phyloP scores from a whole-genome alignment of 1,140 invertebrate genomes.

The Drosophila athabasca region DNA sequence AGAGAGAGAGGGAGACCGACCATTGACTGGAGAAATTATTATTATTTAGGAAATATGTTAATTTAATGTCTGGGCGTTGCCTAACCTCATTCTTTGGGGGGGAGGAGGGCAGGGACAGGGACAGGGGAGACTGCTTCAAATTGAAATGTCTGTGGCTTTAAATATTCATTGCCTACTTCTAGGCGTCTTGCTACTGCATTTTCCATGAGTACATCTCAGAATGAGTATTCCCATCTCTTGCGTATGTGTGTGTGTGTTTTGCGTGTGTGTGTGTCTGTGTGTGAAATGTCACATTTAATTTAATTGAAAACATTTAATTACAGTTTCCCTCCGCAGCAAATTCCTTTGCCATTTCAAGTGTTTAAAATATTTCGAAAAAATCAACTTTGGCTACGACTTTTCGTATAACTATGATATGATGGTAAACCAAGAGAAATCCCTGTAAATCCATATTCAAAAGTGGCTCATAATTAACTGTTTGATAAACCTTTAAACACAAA shows the following conservation, averaged over 20 bases:
- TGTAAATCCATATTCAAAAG: constrained; percentile 25
- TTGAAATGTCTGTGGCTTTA: constrained; percentile 70
- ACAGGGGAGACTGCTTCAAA: constrained; percentile 27
- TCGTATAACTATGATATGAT: too few relatives aligned
- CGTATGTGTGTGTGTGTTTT: constrained; percentile 17
- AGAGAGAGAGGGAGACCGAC: neutral
- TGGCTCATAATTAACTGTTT: constrained; percentile 11
- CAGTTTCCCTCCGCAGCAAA: constrained; percentile 6
- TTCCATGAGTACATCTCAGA: constrained; percentile 28
- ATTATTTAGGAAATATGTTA: constrained; percentile 81
- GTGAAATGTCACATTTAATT: constrained; percentile 50
- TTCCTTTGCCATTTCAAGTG: constrained; percentile 8
- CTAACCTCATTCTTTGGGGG: neutral
- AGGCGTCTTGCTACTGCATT: constrained; percentile 36
- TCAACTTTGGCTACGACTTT: neutral
- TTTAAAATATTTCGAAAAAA: constrained; percentile 25
- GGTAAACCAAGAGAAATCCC: neutral
- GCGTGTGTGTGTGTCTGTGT: constrained; percentile 14
- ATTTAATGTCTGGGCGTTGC: constrained; percentile 71
- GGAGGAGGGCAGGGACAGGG: too few relatives aligned
- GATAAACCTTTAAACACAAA: too few relatives aligned
- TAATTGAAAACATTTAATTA: constrained; percentile 74
- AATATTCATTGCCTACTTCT: constrained; percentile 67
- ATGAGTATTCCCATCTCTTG: neutral
- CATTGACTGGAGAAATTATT: constrained; percentile 60